These are phyloP conservation scores for Drosophila yooni DNA, from an alignment of 2,888 invertebrate species.

Conservation along the genomic window DNA sequence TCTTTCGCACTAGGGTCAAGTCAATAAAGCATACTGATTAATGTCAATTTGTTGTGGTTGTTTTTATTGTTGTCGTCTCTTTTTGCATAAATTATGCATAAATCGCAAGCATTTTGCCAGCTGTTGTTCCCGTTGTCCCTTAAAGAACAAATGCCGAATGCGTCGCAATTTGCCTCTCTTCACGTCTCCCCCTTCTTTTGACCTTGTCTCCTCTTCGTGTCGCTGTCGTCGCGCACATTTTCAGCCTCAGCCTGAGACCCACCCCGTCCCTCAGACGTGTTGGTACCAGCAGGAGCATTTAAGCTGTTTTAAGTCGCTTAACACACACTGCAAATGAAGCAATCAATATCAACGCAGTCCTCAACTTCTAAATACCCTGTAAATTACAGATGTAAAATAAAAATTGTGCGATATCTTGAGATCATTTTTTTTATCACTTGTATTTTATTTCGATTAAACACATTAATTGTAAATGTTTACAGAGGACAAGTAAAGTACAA, in stretches of 20 bases:
- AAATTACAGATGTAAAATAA: background rate
- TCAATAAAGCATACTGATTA: slow-evolving; percentile 75
- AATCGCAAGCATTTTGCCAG: slow-evolving; percentile 57
- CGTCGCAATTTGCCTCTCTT: slow-evolving; percentile 39
- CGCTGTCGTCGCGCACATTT: slow-evolving; percentile 35
- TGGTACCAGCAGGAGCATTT: slow-evolving; percentile 54
- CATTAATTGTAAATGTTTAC: background rate
- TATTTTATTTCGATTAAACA: background rate
- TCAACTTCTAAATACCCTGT: slow-evolving; percentile 37
- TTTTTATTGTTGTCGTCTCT: slow-evolving; percentile 15
- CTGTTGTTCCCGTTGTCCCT: slow-evolving; percentile 31
- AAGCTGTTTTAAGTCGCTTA: slow-evolving; percentile 70
- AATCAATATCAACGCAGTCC: slow-evolving; percentile 19
- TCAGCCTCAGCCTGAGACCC: background rate
- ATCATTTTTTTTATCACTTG: background rate
- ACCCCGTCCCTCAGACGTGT: background rate
- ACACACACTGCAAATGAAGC: slow-evolving; percentile 59
- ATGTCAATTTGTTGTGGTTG: slow-evolving; percentile 68
- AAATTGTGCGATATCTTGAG: background rate
- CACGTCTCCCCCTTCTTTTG: background rate
- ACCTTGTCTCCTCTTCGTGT: background rate
- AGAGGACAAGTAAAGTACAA: background rate
- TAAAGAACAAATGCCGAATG: slow-evolving; percentile 32
- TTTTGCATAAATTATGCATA: slow-evolving; percentile 74
- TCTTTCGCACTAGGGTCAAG: slow-evolving; percentile 39